Base-by-base conservation (phyloP, 2,113 vertebrate genomes). In the Hyaena hyaena region DNA sequence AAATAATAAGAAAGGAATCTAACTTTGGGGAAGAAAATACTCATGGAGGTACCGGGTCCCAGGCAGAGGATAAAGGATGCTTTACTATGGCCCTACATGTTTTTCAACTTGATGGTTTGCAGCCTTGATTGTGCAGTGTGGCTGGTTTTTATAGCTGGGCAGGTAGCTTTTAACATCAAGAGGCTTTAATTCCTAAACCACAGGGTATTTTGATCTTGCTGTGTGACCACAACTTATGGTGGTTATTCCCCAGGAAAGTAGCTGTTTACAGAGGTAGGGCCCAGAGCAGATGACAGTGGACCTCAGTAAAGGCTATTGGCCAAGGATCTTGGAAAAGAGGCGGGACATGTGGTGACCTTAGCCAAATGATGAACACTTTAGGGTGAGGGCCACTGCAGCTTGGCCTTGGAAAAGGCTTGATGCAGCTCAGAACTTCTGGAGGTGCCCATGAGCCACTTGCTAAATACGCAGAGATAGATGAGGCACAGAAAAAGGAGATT, bases 161-260 rank as follows among this genome's bases (percentile, higher is more conserved):
- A 93, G 87, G 95, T 96, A 82, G 92, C 69, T 97, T 93, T 96
- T 90, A 97, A 92, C 80, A 88, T 77, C 69, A 71, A 91, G 69
- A 97, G 39, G 45, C 80, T 92, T 95, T 97, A 92, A 92, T 97
- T 96, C 83, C 88, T 88, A 95, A 96, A 93, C 95, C 94, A 95
- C 93, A 90, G 28, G 33, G 69, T n/a, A 48, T 87, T 97, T 93
- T 92, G 83, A 96, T 95, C 94, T 96, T 93, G 65, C 71, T 48
- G 45, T 81, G 66, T 92, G 83, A 92, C 96, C 96, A 68, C 90
- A 95, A 74, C 55, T 91, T 61, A 66, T 0, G 31, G 68, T 63
- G 6, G 39, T 55, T 87, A 87, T 85, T 94, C 93, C 92, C 69
- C 24, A 95, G 45, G 73, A 35, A 93, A 88, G 69, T 11, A 33